A percentile compares a stretch with the other conserved stretches of the same genome.
Conservation (phyloP, 1,140 invertebrate species). For the Pomacea maculata region DNA sequence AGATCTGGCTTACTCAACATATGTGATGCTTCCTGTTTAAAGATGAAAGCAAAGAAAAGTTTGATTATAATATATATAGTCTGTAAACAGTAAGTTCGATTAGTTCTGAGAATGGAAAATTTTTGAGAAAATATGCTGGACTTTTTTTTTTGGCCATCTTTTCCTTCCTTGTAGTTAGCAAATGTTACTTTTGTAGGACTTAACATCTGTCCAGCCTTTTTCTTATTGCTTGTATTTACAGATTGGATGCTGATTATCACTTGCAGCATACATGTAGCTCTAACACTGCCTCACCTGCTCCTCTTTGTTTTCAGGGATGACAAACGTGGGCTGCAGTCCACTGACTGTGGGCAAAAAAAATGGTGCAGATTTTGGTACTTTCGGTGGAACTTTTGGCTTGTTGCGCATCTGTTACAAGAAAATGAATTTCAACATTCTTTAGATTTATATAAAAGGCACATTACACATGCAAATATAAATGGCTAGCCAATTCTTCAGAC, state of each 20-base stretch:
- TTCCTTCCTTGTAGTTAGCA: neutral
- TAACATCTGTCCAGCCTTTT: neutral
- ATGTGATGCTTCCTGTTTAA: slow-evolving; percentile 26
- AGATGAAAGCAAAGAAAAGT: neutral
- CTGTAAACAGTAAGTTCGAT: too few relatives aligned
- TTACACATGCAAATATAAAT: too few relatives aligned
- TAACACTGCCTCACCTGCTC: slow-evolving; percentile 17
- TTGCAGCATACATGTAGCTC: neutral
- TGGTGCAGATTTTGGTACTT: slow-evolving; percentile 85
- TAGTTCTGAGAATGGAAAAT: too few relatives aligned
- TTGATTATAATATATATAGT: too few relatives aligned
- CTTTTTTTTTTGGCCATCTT: too few relatives aligned
- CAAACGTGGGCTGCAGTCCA: slow-evolving; percentile 84
- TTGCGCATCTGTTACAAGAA: slow-evolving; percentile 73
- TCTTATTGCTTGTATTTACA: neutral
- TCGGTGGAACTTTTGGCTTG: slow-evolving; percentile 86
- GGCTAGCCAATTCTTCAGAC: too few relatives aligned
- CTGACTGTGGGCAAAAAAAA: slow-evolving; percentile 94
- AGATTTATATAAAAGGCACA: too few relatives aligned
- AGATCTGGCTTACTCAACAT: slow-evolving; percentile 33
- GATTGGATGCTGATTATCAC: neutral
- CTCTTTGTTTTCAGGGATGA: slow-evolving; percentile 68
- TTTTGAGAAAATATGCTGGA: too few relatives aligned
- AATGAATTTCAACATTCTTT: too few relatives aligned
- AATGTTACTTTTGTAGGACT: neutral